Conservation (phyloP, 2,888 invertebrate genomes). For the Leptopilina syphax region DNA sequence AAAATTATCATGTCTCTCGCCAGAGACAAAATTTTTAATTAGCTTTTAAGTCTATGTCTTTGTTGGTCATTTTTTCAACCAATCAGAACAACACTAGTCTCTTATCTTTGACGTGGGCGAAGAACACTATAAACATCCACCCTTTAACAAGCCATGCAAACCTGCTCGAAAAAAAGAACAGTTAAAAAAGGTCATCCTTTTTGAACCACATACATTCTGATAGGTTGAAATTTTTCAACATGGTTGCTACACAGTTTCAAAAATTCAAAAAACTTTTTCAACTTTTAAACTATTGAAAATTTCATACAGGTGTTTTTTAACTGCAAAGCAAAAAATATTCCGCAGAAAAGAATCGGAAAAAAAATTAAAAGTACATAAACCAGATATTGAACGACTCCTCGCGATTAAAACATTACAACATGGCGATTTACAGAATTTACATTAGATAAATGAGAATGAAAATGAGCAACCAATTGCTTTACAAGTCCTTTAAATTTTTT, state of each 20-base stretch:
- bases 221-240: no score
- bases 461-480: conserved; percentile 36
- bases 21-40: conserved; percentile 32
- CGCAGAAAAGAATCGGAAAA: no score
- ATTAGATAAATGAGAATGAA: conserved; percentile 24
- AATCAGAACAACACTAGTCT: conserved; percentile 34
- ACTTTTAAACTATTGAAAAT: no score
- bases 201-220: not conserved
- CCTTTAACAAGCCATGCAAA: conserved; percentile 36
- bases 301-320: no score
- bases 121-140: conserved; percentile 30
- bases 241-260: no score
- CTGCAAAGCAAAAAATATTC: no score
- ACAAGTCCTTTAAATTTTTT: conserved; percentile 30
- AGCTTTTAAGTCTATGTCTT: conserved; percentile 16
- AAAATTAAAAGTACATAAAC: no score
- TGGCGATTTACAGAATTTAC: conserved; percentile 25
- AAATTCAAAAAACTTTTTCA: no score
- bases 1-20: conserved; percentile 1
- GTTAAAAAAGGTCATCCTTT: not conserved
- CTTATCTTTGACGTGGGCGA: conserved; percentile 42
- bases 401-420: not conserved
- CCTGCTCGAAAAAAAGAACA: not conserved
- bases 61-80: conserved; percentile 36
- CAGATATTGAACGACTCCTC: not conserved